These are phyloP conservation scores for Epinephelus fuscoguttatus DNA, from an alignment of 2,113 vertebrate species.

Conservation along the genomic window DNA sequence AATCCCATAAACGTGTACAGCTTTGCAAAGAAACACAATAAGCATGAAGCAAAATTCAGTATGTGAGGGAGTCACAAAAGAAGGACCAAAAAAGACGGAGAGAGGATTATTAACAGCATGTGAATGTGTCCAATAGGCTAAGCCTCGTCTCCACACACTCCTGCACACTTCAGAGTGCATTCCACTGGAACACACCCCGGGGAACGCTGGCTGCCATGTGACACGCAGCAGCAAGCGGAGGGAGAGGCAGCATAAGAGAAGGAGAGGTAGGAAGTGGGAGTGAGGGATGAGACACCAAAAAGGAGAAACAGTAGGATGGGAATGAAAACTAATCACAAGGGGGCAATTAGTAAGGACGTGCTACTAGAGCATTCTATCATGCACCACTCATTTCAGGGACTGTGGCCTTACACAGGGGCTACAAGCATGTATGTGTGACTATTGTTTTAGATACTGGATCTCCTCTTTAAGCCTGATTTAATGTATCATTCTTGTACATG, in stretches of 20 bases:
- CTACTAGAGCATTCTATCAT: background rate
- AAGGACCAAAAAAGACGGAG: background rate
- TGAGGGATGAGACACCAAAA: constrained; percentile 22
- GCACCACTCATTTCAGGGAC: constrained; percentile 5
- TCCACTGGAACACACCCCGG: constrained; percentile 59
- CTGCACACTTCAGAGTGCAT: constrained; percentile 64
- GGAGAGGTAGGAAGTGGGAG: constrained; percentile 10
- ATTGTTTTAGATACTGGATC: background rate
- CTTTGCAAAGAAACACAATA: background rate
- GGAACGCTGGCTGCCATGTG: constrained; percentile 60
- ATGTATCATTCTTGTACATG: constrained; percentile 1
- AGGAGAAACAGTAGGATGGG: background rate
- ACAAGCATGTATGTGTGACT: constrained; percentile 9
- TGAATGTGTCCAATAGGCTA: constrained; percentile 39
- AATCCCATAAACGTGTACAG: background rate
- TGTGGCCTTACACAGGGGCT: constrained; percentile 3
- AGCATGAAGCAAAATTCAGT: background rate
- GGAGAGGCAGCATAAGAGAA: constrained; percentile 12
- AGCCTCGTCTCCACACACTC: constrained; percentile 48
- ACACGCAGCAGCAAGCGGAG: constrained; percentile 51
- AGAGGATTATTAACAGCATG: constrained; percentile 55
- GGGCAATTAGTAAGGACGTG: constrained; percentile 12
- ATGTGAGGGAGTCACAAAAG: background rate
- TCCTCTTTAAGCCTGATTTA: constrained; percentile 2
- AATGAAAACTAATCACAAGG: constrained; percentile 14